phyloP scores from a whole-genome alignment of 2,888 invertebrate genomes.

The Alitta virens region DNA sequence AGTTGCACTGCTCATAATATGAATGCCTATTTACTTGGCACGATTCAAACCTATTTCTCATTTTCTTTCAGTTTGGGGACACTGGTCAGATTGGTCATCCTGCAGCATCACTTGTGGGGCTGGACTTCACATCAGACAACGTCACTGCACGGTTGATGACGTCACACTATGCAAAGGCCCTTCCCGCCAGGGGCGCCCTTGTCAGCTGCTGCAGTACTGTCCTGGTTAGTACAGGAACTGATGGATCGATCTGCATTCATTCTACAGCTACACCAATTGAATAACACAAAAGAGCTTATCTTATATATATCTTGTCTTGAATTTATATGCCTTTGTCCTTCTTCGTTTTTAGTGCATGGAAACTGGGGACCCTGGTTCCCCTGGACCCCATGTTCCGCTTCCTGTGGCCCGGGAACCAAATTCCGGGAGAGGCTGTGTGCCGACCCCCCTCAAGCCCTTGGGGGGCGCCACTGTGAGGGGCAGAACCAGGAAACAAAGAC shows the following conservation, averaged over 20 bases:
- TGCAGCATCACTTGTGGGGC: not conserved
- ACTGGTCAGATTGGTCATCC: not conserved
- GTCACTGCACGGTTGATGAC: not conserved
- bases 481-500: not conserved
- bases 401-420: not conserved
- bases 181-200: not conserved
- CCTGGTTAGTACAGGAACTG: not conserved
- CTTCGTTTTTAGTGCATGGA: not conserved
- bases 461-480: not conserved
- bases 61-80: not conserved
- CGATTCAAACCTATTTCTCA: too few species aligned
- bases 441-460: not conserved
- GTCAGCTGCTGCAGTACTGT: not conserved
- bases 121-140: not conserved
- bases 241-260: not conserved
- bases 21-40: too few species aligned
- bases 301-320: too few species aligned
- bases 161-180: not conserved
- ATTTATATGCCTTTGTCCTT: too few species aligned
- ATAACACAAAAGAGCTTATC: too few species aligned
- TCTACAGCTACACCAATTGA: too few species aligned
- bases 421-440: not conserved
- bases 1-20: too few species aligned
- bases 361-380: constrained; percentile 1
- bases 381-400: not conserved